A percentile compares a stretch with the other conserved stretches of the same genome.
Evolutionary conservation across 2,797 vertebrate genomes (phyloP).

Genomic region (Microchirus variegatus): DNA sequence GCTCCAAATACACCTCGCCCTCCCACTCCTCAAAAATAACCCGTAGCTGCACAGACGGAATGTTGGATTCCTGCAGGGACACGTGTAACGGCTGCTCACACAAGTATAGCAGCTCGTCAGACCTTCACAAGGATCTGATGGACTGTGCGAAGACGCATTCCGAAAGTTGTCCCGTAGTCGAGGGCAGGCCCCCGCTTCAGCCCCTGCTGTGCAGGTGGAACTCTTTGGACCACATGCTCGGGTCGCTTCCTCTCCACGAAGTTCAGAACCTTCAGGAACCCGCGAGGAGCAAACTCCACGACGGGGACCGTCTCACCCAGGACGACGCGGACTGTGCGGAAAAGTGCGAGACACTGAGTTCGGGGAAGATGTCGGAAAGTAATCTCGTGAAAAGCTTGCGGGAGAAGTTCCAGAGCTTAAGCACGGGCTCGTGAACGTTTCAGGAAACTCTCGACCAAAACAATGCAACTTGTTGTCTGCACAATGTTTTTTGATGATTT

Average conservation of each 20-base stretch:
- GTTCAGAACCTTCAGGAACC: conserved; percentile 66
- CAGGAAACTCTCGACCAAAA: conserved; percentile 30
- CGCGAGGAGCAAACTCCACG: conserved; percentile 37
- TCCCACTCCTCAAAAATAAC: conserved; percentile 42
- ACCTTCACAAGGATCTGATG: conserved; percentile 35
- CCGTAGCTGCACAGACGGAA: conserved; percentile 75
- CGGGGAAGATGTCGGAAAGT: conserved; percentile 67
- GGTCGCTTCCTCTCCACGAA: conserved; percentile 58
- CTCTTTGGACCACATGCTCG: conserved; percentile 63
- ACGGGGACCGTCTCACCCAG: conserved; percentile 23
- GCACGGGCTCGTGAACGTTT: conserved; percentile 65
- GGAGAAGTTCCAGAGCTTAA: conserved; percentile 91
- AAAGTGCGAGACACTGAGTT: conserved; percentile 29
- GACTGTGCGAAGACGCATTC: conserved; percentile 26
- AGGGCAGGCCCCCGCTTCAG: conserved; percentile 48
- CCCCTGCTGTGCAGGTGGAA: conserved; percentile 71
- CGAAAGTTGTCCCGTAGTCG: conserved; percentile 16
- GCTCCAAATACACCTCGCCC: conserved; percentile 82
- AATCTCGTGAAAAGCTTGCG: conserved; percentile 89
- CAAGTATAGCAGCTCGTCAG: conserved; percentile 45
- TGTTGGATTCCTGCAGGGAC: conserved; percentile 54
- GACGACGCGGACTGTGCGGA: conserved; percentile 38
- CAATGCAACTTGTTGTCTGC: conserved; percentile 25
- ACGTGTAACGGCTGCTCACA: conserved; percentile 46
- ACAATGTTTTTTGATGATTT: conserved; percentile 27